phyloP scores from a whole-genome alignment of 2,113 vertebrate genomes.

The Cavia porcellus region DNA sequence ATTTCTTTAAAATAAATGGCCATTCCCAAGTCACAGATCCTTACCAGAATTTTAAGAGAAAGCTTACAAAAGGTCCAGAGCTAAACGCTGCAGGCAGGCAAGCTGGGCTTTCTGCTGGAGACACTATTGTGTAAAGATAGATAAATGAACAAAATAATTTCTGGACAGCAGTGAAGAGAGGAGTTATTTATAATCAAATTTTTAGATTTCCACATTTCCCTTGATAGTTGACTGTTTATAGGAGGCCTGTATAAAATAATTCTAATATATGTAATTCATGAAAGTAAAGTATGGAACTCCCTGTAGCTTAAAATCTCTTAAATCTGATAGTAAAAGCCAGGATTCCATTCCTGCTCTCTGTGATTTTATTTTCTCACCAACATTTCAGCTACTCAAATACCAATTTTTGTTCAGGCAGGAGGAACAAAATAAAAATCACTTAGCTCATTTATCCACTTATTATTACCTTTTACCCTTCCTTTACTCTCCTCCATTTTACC shows the following conservation, averaged over 20 bases:
- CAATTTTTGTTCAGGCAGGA: neutral
- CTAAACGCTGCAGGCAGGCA: neutral
- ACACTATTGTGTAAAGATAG: neutral
- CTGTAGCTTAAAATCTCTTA: neutral
- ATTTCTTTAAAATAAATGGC: conserved; percentile 52
- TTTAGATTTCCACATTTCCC: neutral
- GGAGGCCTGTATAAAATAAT: neutral
- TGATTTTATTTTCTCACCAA: neutral
- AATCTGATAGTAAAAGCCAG: neutral
- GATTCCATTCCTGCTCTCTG: neutral
- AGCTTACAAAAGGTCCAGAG: neutral
- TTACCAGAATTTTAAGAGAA: conserved; percentile 15
- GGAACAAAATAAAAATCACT: neutral
- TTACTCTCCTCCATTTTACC: neutral
- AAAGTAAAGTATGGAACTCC: neutral
- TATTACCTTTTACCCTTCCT: neutral
- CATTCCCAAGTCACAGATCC: neutral
- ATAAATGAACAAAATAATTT: neutral
- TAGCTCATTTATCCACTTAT: neutral
- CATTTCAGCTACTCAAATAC: neutral
- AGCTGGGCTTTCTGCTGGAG: conserved; percentile 35
- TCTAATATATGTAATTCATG: neutral
- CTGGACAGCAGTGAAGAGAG: neutral
- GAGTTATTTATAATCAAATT: neutral
- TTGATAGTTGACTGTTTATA: neutral